Evolutionary conservation across 37 sponge, comb jelly and placozoan genomes (phyloP), one percentile per base, ranked within the genome.

Genomic region (Axinella damicornis): DNA sequence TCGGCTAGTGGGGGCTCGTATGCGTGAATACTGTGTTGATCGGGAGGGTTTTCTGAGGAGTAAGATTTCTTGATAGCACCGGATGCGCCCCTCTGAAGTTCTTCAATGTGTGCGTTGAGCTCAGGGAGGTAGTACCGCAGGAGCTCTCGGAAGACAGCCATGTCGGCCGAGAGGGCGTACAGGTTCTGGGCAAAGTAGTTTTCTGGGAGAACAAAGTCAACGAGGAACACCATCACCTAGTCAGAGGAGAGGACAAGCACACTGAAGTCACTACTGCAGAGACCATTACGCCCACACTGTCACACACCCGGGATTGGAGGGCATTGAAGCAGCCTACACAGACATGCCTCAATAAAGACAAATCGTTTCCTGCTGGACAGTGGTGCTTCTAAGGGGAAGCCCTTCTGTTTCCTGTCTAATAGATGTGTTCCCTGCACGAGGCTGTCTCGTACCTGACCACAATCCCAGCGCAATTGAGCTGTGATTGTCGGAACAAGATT

Each of bases 1-100:
- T 97, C 90, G 1, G 88, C 87, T 52, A 97, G 78, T 0, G 98
- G 98, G 1, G 98, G 98, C 65, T 97, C 98, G 60, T 90, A 94
- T 14, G 89, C 73, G 19, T 34, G 40, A 22, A 83, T 40, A 67
- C 85, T 81, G 56, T 80, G 58, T 0, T 34, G 30, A n/a, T 73
- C 87, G 0, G 94, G 88, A 54, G 82, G 63, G 35, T 84, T 53
- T 53, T 79, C 80, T 6, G 78, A 83, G 52, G 90, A 89, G 62
- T 83, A 88, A 12, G 88, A 57, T 39, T 78, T 89, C 74, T 62
- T 83, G 78, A 62, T 56, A 5, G 36, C 22, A 22, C 82, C 77
- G 53, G 84, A 59, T 21, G 79, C 81, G 65, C 62, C 84, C 74
- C 39, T 83, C 61, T 57, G 77, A 0, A 93, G 72, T 5, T 35